Base-by-base conservation (phyloP, 2,113 vertebrate species). In the Spea bombifrons region DNA sequence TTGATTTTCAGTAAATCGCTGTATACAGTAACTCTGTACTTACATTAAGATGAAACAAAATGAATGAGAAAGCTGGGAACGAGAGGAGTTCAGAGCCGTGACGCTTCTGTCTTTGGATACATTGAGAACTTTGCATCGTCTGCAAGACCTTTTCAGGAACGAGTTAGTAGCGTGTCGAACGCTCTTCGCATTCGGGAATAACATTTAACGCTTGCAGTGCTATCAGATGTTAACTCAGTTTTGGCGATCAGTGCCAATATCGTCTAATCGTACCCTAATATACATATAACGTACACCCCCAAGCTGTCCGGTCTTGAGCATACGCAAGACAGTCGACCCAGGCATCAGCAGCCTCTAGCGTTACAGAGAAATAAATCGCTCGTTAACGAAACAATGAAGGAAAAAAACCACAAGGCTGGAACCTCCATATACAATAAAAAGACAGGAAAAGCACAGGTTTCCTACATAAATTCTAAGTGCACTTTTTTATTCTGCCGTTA, bases 391-490 rank as follows among this genome's bases (percentile, higher is more conserved):
- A 91, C 86, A 53, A 75, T 13, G 55, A n/a, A 44, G 10, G 8
- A 57, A 5, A n/a, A 55, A 72, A 71, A 4, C 69, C 5, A 0
- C 10, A 57, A 72, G 17, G n/a, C 9, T 4, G 8, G 12, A 15
- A 73, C 43, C 57, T 4, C 17, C 52, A 43, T n/a, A 50, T 67
- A 86, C 78, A 74, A 83, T 53, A 78, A 87, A 83, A 87, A 75
- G 76, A 87, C 84, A 75, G 79, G 86, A 83, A 16, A 85, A 82
- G 84, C 86, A 89, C 85, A 87, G 83, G 84, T 87, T 85, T 88
- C 86, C 88, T 88, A 89, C 81, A 87, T 88, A 86, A 88, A 90
- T 89, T 91, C 91, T 92, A 93, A 93, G 90, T 91, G 92, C 92
- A 92, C 92, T 93, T 93, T 85, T 71, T 88, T 88, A 87, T 61